A percentile compares a stretch with the other conserved stretches of the same genome.
Conservation (phyloP, 2,888 invertebrate genomes). For the Scaptomyza tumidula region DNA sequence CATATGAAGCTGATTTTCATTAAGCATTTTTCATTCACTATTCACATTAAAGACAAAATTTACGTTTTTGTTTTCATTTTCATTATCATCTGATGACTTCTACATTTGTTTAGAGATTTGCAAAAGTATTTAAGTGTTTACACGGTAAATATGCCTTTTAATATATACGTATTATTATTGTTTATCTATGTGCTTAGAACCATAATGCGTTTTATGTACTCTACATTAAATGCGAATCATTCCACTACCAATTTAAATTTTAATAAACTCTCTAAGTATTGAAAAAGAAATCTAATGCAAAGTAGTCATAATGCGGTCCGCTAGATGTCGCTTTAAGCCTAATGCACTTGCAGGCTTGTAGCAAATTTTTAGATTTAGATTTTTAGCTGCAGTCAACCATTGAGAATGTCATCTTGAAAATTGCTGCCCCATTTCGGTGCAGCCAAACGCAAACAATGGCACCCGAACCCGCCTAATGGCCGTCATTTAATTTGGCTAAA, state of each 20-base stretch:
- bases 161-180: too few relatives aligned
- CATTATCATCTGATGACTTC: too few relatives aligned
- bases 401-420: constrained; percentile 31
- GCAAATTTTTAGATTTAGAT: not conserved
- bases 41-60: not conserved
- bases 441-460: constrained; percentile 61
- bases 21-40: not conserved
- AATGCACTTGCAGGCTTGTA: not conserved
- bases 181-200: too few relatives aligned
- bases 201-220: too few relatives aligned
- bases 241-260: too few relatives aligned
- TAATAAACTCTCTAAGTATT: too few relatives aligned
- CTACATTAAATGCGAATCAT: too few relatives aligned
- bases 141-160: too few relatives aligned
- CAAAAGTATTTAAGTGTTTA: too few relatives aligned
- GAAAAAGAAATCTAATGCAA: too few relatives aligned
- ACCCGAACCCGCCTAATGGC: constrained; percentile 34
- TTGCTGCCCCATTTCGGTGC: constrained; percentile 50
- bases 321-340: not conserved
- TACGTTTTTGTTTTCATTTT: not conserved
- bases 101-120: too few relatives aligned
- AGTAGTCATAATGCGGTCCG: too few relatives aligned
- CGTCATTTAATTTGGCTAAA: constrained; percentile 73
- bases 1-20: not conserved
- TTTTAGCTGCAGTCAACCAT: constrained; percentile 4